Base-by-base conservation (phyloP, 2,888 invertebrate genomes). In the Villa cingulata region DNA sequence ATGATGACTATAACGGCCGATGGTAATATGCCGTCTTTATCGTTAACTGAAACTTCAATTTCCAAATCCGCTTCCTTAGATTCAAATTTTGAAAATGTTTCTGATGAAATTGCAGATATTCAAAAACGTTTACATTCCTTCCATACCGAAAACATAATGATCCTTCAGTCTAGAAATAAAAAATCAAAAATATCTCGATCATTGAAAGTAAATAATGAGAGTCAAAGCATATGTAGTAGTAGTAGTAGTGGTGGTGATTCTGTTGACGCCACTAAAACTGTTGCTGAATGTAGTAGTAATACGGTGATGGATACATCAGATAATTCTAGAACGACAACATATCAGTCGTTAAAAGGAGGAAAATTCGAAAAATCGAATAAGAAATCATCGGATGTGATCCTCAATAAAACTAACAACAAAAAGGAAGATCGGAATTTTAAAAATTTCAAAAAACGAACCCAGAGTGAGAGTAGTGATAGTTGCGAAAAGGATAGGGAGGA, bases 111-210 rank as follows among this genome's bases (percentile, higher is more conserved):
- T 69, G 75, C 74, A 54, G 78, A 77, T 56, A 76, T 78, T 46
- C 77, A 77, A 58, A 76, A 77, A 56, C 75, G 76, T 54, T 70
- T 78, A 52, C 74, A 76, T 56, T 76, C 75, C 34, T 78, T 78
- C 60, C 78, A 78, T 59, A 77, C 76, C 2, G 77, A 76, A 57
- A 78, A 78, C 59, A 77, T 78, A 52, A 71, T 72, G 52, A 74
- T 76, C 55, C 61, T 78, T 40, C 76, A 76, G 56, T 76, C 77
- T 46, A 71, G 77, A 52, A 77, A 77, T 49, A 77, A 75, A 50
- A 78, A 78, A 53, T 53, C 55, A 7, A 58, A 56, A 52, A 62
- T 63, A 4, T 51, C 62, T 32, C 41, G 66, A 65, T 34, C 68
- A 66, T 29, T 57, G 6, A 32, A 32, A 32, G 7, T 32, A 12